A percentile compares a stretch with the other conserved stretches of the same genome.
phyloP scores from a whole-genome alignment of 2,888 invertebrate species.

The Pyrochroa serraticornis region DNA sequence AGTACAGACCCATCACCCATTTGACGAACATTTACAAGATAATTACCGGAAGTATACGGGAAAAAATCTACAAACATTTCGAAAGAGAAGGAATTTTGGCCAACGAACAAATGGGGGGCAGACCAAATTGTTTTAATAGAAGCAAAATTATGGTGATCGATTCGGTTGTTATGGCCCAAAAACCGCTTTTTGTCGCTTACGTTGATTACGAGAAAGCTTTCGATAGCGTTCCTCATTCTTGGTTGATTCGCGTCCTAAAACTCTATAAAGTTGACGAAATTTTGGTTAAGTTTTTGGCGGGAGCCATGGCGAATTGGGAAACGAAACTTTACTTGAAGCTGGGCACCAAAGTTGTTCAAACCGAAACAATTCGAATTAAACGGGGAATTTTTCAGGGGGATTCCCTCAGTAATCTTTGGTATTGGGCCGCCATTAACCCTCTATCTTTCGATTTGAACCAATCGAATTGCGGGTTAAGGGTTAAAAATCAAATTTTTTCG shows the following conservation, averaged over 20 bases:
- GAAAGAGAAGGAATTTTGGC: constrained; percentile 4
- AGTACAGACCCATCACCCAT: constrained; percentile 8
- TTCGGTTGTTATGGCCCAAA: constrained; percentile 1
- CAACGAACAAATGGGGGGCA: constrained; percentile 11
- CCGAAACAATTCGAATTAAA: background rate
- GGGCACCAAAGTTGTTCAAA: background rate
- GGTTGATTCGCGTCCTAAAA: background rate
- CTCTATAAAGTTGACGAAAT: background rate
- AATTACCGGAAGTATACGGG: background rate
- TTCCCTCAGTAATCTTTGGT: constrained; percentile 3
- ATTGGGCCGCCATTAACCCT: constrained; percentile 4
- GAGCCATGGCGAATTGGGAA: background rate
- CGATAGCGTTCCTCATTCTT: constrained; percentile 4
- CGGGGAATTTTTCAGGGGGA: constrained; percentile 12
- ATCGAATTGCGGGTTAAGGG: background rate
- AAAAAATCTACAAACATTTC: constrained; percentile 5
- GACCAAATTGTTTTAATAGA: background rate
- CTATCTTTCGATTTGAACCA: constrained; percentile 1
- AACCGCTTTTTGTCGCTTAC: background rate
- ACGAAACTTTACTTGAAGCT: background rate
- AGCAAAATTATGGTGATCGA: constrained; percentile 5
- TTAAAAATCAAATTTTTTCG: background rate
- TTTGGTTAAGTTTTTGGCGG: constrained; percentile 3
- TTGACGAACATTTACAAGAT: constrained; percentile 11
- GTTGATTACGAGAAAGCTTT: constrained; percentile 12